A percentile compares a stretch with the other conserved stretches of the same genome.
These are phyloP conservation scores for Drosophila ustulata DNA, from an alignment of 2,888 invertebrate genomes.

Conservation along the genomic window DNA sequence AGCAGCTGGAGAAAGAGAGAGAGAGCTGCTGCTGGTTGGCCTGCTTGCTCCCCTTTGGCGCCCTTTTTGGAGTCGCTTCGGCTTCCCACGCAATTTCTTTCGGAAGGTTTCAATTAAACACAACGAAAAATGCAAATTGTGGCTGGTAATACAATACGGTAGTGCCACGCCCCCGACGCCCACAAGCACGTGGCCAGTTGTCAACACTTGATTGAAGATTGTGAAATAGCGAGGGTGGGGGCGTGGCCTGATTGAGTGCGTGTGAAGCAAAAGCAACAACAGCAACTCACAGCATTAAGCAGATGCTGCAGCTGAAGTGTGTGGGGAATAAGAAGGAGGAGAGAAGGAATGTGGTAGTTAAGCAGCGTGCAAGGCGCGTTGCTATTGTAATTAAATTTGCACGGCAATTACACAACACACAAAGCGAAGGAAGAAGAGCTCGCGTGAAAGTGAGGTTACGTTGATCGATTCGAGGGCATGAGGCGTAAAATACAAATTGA, in stretches of 20 bases:
- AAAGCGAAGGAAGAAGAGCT: constrained; percentile 24
- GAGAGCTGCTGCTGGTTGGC: constrained; percentile 22
- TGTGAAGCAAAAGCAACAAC: constrained; percentile 35
- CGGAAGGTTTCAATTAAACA: constrained; percentile 55
- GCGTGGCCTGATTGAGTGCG: constrained; percentile 56
- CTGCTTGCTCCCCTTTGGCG: constrained; percentile 1
- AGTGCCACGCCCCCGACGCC: constrained; percentile 38
- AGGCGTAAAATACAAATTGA: constrained; percentile 83
- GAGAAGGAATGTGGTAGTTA: constrained; percentile 10
- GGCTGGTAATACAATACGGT: constrained; percentile 72
- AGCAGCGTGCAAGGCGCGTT: constrained; percentile 52
- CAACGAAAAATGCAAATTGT: constrained; percentile 76
- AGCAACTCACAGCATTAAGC: constrained; percentile 7
- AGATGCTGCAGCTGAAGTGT: constrained; percentile 18
- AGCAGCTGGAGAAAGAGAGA: not conserved
- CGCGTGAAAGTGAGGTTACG: constrained; percentile 21
- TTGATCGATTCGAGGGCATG: constrained; percentile 30
- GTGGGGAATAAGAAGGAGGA: not conserved
- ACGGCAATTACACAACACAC: constrained; percentile 84
- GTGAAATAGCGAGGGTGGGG: constrained; percentile 18
- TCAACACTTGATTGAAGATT: constrained; percentile 77
- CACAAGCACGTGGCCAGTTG: constrained; percentile 60
- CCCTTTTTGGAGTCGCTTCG: not conserved
- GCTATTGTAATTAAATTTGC: constrained; percentile 85
- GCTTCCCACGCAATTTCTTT: constrained; percentile 26